A percentile compares a stretch with the other conserved stretches of the same genome.
These are phyloP conservation scores for Anas platyrhynchos DNA, from an alignment of 2,113 vertebrate species.

Conservation along the genomic window DNA sequence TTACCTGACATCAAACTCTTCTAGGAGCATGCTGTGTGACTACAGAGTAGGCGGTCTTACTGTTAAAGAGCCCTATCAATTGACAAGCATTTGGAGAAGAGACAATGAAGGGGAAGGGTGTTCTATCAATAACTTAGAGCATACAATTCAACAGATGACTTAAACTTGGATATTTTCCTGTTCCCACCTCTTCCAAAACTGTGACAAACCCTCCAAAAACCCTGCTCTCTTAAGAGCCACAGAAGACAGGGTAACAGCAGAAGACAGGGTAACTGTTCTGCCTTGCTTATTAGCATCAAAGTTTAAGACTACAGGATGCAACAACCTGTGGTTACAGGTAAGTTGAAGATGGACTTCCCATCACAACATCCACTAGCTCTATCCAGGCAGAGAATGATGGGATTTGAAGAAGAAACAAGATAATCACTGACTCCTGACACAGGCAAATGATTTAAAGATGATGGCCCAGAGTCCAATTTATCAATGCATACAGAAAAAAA, in stretches of 20 bases:
- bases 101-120: neutral
- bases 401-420: neutral
- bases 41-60: slow-evolving; percentile 13
- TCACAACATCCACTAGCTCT: neutral
- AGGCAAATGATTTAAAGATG: neutral
- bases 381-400: neutral
- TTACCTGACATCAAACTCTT: slow-evolving; percentile 70
- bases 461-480: neutral
- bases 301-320: neutral
- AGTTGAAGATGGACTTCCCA: neutral
- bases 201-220: neutral
- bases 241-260: neutral
- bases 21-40: slow-evolving; percentile 39
- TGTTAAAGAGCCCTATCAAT: slow-evolving; percentile 23
- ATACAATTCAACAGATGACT: neutral
- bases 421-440: neutral
- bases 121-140: neutral
- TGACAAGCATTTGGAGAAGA: neutral
- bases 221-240: neutral
- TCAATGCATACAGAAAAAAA: neutral
- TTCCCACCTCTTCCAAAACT: neutral
- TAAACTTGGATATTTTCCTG: neutral
- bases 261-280: neutral
- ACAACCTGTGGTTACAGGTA: neutral
- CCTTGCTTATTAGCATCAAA: neutral